A percentile compares a stretch with the other conserved stretches of the same genome.
Evolutionary conservation across 2,888 invertebrate species (phyloP).

Genomic region (Raillietiella orientalis): DNA sequence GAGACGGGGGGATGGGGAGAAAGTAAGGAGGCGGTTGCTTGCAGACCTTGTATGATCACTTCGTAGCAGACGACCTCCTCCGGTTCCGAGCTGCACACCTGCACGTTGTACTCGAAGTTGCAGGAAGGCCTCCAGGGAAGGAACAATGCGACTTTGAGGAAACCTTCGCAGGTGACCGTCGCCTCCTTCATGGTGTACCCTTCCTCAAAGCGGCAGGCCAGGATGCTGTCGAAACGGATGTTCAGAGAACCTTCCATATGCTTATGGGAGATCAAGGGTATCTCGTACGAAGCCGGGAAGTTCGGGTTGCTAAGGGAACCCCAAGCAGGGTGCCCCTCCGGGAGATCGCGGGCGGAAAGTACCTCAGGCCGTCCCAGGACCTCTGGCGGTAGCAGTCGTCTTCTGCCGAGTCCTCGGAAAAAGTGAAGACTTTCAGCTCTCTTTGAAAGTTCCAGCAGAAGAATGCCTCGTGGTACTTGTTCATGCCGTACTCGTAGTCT

Average conservation of each 20-base stretch:
- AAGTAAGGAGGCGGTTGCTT: background rate
- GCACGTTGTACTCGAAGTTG: conserved; percentile 27
- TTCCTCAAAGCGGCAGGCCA: conserved; percentile 37
- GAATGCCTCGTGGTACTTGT: conserved; percentile 24
- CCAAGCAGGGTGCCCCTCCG: conserved; percentile 6
- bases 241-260: conserved; percentile 26
- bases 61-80: background rate
- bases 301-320: conserved; percentile 16
- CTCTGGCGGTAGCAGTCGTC: too few species aligned
- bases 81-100: conserved; percentile 21
- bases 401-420: too few species aligned
- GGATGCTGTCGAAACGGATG: conserved; percentile 21
- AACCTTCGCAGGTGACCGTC: conserved; percentile 14
- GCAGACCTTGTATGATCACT: background rate
- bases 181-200: conserved; percentile 28
- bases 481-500: conserved; percentile 13
- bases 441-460: conserved; percentile 24
- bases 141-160: conserved; percentile 12
- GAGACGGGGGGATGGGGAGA: background rate
- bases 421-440: too few species aligned
- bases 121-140: conserved; percentile 15
- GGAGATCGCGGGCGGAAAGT: too few species aligned
- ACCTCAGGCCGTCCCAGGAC: too few species aligned
- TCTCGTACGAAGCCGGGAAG: conserved; percentile 20
- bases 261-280: conserved; percentile 25